Evolutionary conservation across 2,113 vertebrate species (phyloP).

Genomic region (Steatornis caripensis): DNA sequence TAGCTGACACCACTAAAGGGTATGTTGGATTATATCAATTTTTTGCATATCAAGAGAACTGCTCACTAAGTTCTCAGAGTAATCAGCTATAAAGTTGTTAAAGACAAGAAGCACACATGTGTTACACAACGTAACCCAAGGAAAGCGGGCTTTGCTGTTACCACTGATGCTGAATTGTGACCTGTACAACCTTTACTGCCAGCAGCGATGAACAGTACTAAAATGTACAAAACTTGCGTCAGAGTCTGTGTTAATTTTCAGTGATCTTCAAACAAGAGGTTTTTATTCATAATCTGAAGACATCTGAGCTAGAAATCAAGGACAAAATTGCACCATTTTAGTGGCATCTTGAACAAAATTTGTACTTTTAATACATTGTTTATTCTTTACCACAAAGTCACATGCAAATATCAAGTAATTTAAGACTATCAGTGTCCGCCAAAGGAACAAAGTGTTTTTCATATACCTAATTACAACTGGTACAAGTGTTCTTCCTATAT

Average conservation of each 20-base stretch:
- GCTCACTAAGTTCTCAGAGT: background rate
- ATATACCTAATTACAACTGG: background rate
- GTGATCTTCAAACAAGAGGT: background rate
- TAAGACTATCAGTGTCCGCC: background rate
- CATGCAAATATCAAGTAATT: background rate
- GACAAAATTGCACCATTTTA: background rate
- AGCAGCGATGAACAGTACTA: background rate
- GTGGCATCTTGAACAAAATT: background rate
- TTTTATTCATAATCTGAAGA: background rate
- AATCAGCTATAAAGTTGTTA: background rate
- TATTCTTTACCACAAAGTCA: background rate
- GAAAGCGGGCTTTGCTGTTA: background rate
- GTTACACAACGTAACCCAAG: background rate
- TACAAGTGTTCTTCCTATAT: background rate
- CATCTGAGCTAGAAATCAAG: background rate
- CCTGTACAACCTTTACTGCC: background rate
- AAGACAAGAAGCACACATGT: background rate
- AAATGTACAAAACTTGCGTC: background rate
- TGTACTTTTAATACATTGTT: background rate
- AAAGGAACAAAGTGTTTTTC: background rate
- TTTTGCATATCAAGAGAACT: background rate
- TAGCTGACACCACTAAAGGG: background rate
- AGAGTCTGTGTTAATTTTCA: background rate
- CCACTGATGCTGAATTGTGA: background rate
- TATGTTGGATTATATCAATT: background rate